Evolutionary conservation across 2,888 invertebrate genomes (phyloP).

Genomic region (Frankliniella fusca): DNA sequence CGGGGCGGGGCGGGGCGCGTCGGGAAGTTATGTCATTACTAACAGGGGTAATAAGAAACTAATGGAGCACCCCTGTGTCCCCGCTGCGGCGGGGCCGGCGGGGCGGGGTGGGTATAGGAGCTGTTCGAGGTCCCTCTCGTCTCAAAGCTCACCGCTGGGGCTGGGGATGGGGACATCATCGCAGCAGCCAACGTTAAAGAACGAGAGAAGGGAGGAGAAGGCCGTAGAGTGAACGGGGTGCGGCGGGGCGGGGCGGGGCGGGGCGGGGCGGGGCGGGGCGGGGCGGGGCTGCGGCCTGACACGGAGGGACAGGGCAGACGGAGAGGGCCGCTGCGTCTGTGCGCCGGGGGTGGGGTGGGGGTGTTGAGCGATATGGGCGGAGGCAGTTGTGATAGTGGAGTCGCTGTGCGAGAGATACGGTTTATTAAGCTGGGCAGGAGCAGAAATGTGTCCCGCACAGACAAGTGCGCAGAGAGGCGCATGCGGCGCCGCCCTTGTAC

Average conservation of each 20-base stretch:
- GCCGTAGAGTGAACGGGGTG: too few species aligned
- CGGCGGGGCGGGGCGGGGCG: too few species aligned
- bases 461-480: neutral
- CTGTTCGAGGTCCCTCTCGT: too few species aligned
- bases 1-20: neutral
- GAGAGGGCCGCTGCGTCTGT: neutral
- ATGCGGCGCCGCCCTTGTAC: too few species aligned
- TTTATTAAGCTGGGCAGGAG: neutral
- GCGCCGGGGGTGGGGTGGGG: neutral
- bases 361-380: neutral
- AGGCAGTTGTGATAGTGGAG: neutral
- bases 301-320: neutral
- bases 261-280: too few species aligned
- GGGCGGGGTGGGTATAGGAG: neutral
- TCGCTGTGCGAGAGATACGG: neutral
- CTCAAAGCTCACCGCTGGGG: too few species aligned
- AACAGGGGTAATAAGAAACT: slow-evolving; percentile 17
- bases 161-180: too few species aligned
- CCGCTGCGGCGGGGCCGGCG: neutral
- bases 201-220: too few species aligned
- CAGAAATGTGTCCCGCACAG: neutral
- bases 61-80: neutral
- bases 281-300: neutral
- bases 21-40: slow-evolving; percentile 8
- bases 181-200: too few species aligned